Base-by-base conservation (phyloP, 2,113 vertebrate species). In the Scytalopus superciliaris region DNA sequence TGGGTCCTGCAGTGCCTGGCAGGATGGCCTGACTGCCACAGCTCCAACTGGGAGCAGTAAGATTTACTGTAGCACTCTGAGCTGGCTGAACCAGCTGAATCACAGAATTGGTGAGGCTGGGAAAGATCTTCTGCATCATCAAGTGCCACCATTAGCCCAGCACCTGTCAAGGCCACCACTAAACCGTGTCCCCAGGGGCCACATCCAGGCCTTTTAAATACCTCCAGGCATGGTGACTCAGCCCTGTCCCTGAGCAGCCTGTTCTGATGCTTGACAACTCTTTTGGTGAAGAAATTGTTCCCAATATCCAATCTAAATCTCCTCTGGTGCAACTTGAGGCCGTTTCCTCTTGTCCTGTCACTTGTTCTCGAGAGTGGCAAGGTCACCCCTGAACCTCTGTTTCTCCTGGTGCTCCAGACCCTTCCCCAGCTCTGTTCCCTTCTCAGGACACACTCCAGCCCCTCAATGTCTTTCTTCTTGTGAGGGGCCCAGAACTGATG, bases 61-160 rank as follows among this genome's bases (percentile, higher is more conserved):
- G n/a, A 13, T 27, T n/a, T 21, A 47, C 35, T 12, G 19, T 25
- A 4, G 47, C 56, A 30, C 19, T 0, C 49, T 74, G 56, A 87
- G 59, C 63, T 84, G 84, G 16, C 68, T 77, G 50, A 30, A 19
- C 0, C 47, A 69, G 67, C 86, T 70, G 83, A 89, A 55, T 75
- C 53, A 37, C 3, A 11, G 55, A 19, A 2, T n/a, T 28, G 8
- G 33, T 42, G 55, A 62, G 62, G 55, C 19, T 81, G 76, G 55
- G 17, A 49, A 62, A 49, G 53, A 24, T 74, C 47, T 68, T 62
- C 42, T 7, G 12, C 47, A 15, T 69, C n/a, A 24, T 68, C 37
- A 14, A 15, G 33, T 56, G 13, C 8, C 12, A 15, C 31, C 0
- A 0, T 42, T 81, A 18, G 53, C 40, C 23, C 49, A 39, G 62